A percentile compares a stretch with the other conserved stretches of the same genome.
Evolutionary conservation across 2,113 vertebrate genomes (phyloP).

Genomic region (Choloepus hoffmanni): DNA sequence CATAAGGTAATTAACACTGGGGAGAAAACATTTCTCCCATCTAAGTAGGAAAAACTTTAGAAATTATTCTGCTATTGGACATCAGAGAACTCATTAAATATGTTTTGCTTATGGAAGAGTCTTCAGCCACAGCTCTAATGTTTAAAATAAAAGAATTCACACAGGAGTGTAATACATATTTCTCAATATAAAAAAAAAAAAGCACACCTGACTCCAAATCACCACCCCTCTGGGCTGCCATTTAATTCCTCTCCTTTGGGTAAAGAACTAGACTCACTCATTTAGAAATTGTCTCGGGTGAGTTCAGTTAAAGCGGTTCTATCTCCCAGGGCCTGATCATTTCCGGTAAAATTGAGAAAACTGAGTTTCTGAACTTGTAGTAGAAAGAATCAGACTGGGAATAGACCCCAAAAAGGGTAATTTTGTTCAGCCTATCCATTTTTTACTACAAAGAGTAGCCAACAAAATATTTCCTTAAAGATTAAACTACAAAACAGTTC

Average conservation of each 20-base stretch:
- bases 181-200: too few relatives aligned
- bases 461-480: not conserved
- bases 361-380: not conserved
- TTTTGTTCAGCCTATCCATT: not conserved
- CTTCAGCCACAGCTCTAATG: too few relatives aligned
- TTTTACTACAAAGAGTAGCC: not conserved
- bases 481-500: not conserved
- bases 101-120: too few relatives aligned
- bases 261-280: not conserved
- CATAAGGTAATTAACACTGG: too few relatives aligned
- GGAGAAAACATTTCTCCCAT: too few relatives aligned
- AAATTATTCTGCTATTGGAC: too few relatives aligned
- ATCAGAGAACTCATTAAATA: too few relatives aligned
- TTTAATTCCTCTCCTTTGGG: not conserved
- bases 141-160: too few relatives aligned
- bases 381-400: not conserved
- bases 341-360: not conserved
- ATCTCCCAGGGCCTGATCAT: not conserved
- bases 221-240: not conserved
- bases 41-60: too few relatives aligned
- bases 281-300: not conserved
- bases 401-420: not conserved
- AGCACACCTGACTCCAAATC: not conserved
- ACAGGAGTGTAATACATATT: too few relatives aligned
- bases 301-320: not conserved